These are phyloP conservation scores for Pediacus dermestoides DNA, from an alignment of 2,888 invertebrate species.

Conservation along the genomic window DNA sequence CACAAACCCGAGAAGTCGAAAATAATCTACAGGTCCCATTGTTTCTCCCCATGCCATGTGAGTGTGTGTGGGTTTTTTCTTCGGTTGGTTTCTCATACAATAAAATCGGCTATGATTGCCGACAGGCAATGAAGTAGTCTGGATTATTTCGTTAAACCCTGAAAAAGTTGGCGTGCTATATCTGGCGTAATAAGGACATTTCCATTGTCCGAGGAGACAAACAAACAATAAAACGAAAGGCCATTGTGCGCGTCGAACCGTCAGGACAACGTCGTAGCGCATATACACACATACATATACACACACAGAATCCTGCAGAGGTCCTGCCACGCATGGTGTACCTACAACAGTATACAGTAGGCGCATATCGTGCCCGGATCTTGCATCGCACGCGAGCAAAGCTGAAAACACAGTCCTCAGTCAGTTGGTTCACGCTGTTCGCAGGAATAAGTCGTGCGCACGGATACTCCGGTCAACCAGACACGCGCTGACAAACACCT, in stretches of 20 bases:
- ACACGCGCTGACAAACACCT: constrained; percentile 7
- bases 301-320: constrained; percentile 8
- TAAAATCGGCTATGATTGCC: neutral
- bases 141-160: too few species aligned
- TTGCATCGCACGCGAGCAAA: constrained; percentile 4
- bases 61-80: too few species aligned
- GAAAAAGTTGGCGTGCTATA: too few species aligned
- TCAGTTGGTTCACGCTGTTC: constrained; percentile 1
- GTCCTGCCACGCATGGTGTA: constrained; percentile 5
- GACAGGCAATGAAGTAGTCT: too few species aligned
- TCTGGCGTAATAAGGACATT: constrained; percentile 8
- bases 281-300: constrained; percentile 2
- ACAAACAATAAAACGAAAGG: constrained; percentile 9
- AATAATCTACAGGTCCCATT: too few species aligned
- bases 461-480: neutral
- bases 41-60: too few species aligned
- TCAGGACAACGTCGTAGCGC: constrained; percentile 4
- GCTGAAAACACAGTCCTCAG: neutral
- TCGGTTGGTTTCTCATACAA: too few species aligned
- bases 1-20: too few species aligned
- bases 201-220: constrained; percentile 6
- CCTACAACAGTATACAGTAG: constrained; percentile 2
- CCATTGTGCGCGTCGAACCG: constrained; percentile 5
- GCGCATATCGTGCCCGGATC: constrained; percentile 10
- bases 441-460: constrained; percentile 5